These are phyloP conservation scores for Drosophila rubida DNA, from an alignment of 2,888 invertebrate species.

Conservation along the genomic window DNA sequence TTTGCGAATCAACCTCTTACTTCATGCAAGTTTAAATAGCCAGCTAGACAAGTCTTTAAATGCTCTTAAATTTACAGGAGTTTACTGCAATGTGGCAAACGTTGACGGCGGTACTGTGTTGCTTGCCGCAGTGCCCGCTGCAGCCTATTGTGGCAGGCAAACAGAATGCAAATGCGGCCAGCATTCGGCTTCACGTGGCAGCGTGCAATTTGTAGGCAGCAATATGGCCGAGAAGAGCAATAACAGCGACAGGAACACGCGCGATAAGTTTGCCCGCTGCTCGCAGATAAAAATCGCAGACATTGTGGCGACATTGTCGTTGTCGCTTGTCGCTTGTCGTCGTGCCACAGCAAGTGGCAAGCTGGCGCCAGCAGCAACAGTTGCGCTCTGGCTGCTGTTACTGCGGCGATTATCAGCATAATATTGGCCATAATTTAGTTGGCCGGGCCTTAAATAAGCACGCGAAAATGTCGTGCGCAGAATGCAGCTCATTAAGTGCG, in stretches of 20 bases:
- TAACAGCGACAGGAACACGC: slow-evolving; percentile 27
- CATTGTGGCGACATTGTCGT: slow-evolving; percentile 70
- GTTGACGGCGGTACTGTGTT: not conserved
- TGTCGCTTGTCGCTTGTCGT: slow-evolving; percentile 18
- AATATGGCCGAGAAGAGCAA: slow-evolving; percentile 25
- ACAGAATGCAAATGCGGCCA: slow-evolving; percentile 37
- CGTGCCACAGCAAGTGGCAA: slow-evolving; percentile 49
- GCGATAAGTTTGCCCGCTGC: slow-evolving; percentile 54
- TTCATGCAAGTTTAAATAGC: no score
- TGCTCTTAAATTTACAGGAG: not conserved
- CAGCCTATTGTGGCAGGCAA: slow-evolving; percentile 15
- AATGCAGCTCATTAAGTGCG: slow-evolving; percentile 64
- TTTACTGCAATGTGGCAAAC: not conserved
- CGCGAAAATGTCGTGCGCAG: slow-evolving; percentile 45
- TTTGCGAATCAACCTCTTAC: no score
- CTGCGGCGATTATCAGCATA: slow-evolving; percentile 49
- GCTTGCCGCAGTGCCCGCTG: slow-evolving; percentile 1
- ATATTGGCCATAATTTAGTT: slow-evolving; percentile 64
- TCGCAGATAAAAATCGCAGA: slow-evolving; percentile 82
- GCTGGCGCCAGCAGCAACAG: slow-evolving; percentile 57
- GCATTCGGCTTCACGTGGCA: slow-evolving; percentile 42
- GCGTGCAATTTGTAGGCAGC: slow-evolving; percentile 59
- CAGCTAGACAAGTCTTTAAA: not conserved
- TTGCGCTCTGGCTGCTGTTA: slow-evolving; percentile 30
- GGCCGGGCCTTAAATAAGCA: slow-evolving; percentile 45